Base-by-base conservation (phyloP, 2,888 invertebrate genomes). In the Coecobrya sp. region DNA sequence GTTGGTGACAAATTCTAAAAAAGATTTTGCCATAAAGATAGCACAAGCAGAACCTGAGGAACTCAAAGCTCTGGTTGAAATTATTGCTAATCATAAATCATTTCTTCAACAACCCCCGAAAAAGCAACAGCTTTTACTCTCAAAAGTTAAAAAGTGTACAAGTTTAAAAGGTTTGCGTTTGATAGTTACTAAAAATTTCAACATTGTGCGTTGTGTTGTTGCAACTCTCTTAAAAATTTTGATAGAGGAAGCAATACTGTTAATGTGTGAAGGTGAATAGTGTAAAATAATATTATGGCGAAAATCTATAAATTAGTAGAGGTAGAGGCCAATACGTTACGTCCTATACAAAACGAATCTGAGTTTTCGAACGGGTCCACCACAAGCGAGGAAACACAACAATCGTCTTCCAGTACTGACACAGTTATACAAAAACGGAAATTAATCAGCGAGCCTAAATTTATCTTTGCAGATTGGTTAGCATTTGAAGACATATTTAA, bases 231-330 rank as follows among this genome's bases (percentile, higher is more conserved):
- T 79, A 13, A 16, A 16, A 16, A 4, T 52, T 10, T n/a, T 52
- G 0, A 49, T 79, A 10, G 27, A 52, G 8, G 52, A 79, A 52
- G 79, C 49, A 3, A 25, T 27, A 7, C 0, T 25, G 13, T 52
- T 52, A 4, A 52, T 30, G 79, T 76, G 73, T 45, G 73, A 76
- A 76, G 45, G n/a, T 2, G 25, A 62, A 52, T 5, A 10, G n/a
- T 5, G 2, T 10, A 16, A 52, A 16, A 1, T 3, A 16, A 11
- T 30, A 70, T 0, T 7, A 79, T 76, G 76, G 76, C 76, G 2
- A 52, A 79, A 52, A 16, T 52, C 2, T 79, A 52, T 22, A 76
- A 76, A 16, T 16, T 76, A 5, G 22, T 76, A 2, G 76, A 76
- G n/a, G n/a, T n/a, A n/a, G n/a, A n/a, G n/a, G n/a, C n/a, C n/a